Percentiles rank a stretch among this genome's conserved stretches.
Evolutionary conservation across 2,113 vertebrate species (phyloP).

Genomic region (Syngnathoides biaculeatus): DNA sequence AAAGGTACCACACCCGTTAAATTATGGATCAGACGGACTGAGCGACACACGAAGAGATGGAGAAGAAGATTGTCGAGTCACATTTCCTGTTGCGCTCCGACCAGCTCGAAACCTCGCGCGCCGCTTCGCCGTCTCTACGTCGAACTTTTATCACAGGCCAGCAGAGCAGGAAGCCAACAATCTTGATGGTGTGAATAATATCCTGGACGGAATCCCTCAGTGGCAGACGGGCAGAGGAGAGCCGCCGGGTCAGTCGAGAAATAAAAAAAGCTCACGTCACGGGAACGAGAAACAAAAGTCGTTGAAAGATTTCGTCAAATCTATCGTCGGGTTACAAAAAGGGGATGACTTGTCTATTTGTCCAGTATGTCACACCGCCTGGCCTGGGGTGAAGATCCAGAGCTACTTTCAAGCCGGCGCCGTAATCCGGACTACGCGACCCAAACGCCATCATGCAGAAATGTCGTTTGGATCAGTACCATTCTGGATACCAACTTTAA

Average conservation of each 20-base stretch:
- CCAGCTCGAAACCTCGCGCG: conserved; percentile 56
- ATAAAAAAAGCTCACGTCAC: neutral
- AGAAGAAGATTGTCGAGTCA: conserved; percentile 26
- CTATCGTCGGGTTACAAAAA: neutral
- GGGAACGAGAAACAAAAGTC: neutral
- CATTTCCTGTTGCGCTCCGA: conserved; percentile 36
- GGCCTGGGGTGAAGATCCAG: too few relatives aligned
- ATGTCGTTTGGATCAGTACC: too few relatives aligned
- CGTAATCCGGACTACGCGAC: too few relatives aligned
- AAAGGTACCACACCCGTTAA: neutral
- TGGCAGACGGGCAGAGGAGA: conserved; percentile 31
- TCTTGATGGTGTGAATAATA: conserved; percentile 65
- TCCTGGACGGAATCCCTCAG: conserved; percentile 33
- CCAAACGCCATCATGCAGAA: neutral
- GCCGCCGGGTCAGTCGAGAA: neutral
- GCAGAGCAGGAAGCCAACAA: conserved; percentile 46
- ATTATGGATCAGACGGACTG: neutral
- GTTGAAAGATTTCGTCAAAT: too few relatives aligned
- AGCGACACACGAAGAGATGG: too few relatives aligned
- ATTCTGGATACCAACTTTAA: too few relatives aligned
- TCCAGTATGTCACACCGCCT: too few relatives aligned
- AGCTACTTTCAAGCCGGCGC: too few relatives aligned
- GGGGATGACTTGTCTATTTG: too few relatives aligned
- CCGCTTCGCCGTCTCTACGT: conserved; percentile 50
- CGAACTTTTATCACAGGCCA: conserved; percentile 45